Conservation (phyloP, 2,888 invertebrate genomes). For the Pseudococcus viburni region DNA sequence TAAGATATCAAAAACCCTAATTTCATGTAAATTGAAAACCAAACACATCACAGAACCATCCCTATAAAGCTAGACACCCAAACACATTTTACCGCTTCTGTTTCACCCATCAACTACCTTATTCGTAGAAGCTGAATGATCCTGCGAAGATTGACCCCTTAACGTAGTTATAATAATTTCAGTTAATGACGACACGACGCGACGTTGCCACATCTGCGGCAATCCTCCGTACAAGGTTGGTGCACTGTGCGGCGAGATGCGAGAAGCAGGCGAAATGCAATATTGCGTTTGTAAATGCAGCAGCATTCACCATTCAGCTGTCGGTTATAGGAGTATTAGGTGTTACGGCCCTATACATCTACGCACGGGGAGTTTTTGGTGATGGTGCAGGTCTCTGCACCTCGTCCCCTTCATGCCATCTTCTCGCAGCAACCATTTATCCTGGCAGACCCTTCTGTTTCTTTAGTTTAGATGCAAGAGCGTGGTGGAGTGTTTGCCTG, state of each 20-base stretch:
- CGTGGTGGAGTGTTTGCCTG: constrained; percentile 9
- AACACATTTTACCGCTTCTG: no score
- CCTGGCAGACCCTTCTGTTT: constrained; percentile 17
- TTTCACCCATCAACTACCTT: no score
- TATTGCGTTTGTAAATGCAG: constrained; percentile 23
- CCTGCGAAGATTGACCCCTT: background rate
- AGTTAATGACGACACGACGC: background rate
- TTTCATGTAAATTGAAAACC: no score
- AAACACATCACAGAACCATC: no score
- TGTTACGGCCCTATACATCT: background rate
- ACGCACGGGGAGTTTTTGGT: background rate
- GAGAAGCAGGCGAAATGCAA: background rate
- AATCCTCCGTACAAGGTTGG: background rate
- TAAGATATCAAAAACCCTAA: no score
- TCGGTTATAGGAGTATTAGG: constrained; percentile 32
- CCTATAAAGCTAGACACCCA: no score
- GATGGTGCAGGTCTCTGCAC: background rate
- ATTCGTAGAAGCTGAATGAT: no score
- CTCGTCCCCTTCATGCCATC: background rate
- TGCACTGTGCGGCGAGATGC: background rate
- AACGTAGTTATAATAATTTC: background rate
- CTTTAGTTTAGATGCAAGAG: background rate
- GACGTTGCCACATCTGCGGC: background rate
- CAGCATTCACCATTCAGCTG: constrained; percentile 19
- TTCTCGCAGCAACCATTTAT: constrained; percentile 7